Conservation (phyloP, 2,797 vertebrate species). For the Hemibagrus guttatus region DNA sequence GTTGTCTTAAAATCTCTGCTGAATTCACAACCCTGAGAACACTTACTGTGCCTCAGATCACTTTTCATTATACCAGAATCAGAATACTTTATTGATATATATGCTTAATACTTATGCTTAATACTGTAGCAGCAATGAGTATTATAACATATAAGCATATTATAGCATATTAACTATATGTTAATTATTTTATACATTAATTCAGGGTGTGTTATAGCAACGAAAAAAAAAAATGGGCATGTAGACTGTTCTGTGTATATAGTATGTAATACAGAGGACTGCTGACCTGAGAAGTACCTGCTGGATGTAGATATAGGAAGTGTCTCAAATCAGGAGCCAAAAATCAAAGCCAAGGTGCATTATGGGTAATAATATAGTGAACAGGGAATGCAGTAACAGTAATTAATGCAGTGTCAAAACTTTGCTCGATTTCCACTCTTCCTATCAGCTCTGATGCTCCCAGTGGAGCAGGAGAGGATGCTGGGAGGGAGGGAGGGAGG, state of each 20-base stretch:
- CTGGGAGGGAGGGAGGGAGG: conserved; percentile 25
- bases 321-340: neutral
- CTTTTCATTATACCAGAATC: neutral
- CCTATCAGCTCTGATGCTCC: conserved; percentile 59
- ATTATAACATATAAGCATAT: too few relatives aligned
- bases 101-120: too few relatives aligned
- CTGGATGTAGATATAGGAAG: neutral
- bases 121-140: too few relatives aligned
- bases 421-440: neutral
- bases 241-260: neutral
- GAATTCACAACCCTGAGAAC: neutral
- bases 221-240: neutral
- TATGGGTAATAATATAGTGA: neutral
- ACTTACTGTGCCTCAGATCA: neutral
- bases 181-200: too few relatives aligned
- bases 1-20: neutral
- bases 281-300: neutral
- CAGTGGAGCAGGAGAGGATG: conserved; percentile 62
- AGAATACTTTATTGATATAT: too few relatives aligned
- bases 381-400: neutral
- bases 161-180: neutral
- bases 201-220: neutral
- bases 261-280: too few relatives aligned
- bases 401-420: neutral
- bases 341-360: neutral